Conservation (phyloP, 2,797 vertebrate species). For the Geotria australis region DNA sequence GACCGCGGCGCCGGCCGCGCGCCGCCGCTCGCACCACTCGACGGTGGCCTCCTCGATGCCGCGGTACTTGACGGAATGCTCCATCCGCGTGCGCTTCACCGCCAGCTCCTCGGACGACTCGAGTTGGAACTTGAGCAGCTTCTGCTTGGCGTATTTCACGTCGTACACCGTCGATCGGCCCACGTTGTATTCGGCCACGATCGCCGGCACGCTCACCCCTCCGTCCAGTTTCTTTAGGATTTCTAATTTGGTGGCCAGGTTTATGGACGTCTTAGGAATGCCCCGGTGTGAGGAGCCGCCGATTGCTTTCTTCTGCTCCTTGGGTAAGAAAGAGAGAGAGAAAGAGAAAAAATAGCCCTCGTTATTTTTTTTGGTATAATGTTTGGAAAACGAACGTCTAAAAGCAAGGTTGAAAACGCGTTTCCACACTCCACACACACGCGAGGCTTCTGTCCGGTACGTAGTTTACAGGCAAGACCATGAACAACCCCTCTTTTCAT, state of each 20-base stretch:
- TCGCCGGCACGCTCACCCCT: slow-evolving; percentile 4
- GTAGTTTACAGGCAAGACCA: too few relatives aligned
- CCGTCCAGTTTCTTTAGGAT: slow-evolving; percentile 5
- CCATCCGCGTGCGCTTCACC: slow-evolving; percentile 5
- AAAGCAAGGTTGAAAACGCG: too few relatives aligned
- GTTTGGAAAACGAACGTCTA: too few relatives aligned
- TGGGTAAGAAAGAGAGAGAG: too few relatives aligned
- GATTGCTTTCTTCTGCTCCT: background rate
- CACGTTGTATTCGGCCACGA: slow-evolving; percentile 6
- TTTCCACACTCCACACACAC: too few relatives aligned
- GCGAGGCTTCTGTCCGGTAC: too few relatives aligned
- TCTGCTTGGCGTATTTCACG: slow-evolving; percentile 5
- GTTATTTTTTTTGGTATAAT: too few relatives aligned
- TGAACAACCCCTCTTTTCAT: too few relatives aligned
- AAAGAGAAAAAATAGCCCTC: too few relatives aligned
- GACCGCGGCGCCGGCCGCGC: slow-evolving; percentile 1
- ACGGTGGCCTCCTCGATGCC: slow-evolving; percentile 3
- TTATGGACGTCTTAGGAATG: background rate
- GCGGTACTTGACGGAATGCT: slow-evolving; percentile 3
- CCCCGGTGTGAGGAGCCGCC: background rate
- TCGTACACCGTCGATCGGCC: slow-evolving; percentile 7
- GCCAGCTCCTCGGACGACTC: slow-evolving; percentile 4
- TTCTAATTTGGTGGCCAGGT: slow-evolving; percentile 4
- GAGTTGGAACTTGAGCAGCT: slow-evolving; percentile 5
- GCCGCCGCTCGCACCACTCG: slow-evolving; percentile 4